Conservation (phyloP, 2,113 vertebrate genomes). For the Pseudopodoces humilis region DNA sequence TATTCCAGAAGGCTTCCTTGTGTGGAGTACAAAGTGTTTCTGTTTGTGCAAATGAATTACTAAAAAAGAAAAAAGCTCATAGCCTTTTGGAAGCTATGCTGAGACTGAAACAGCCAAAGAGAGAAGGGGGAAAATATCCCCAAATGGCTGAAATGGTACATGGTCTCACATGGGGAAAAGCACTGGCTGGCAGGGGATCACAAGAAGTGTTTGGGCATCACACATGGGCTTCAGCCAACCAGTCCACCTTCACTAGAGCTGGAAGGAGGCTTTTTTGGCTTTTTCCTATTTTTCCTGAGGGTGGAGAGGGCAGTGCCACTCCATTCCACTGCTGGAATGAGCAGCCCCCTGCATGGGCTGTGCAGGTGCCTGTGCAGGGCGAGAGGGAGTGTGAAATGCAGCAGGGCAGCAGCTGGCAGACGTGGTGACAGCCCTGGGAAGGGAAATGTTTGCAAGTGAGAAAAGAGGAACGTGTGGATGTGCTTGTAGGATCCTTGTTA, state of each 20-base stretch:
- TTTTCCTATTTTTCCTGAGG: background rate
- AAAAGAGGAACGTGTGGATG: background rate
- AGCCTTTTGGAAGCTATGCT: background rate
- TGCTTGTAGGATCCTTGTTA: slow-evolving; percentile 31
- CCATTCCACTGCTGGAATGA: background rate
- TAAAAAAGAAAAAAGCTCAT: background rate
- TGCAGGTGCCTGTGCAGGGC: background rate
- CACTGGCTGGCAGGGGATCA: accelerated
- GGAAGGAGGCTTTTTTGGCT: background rate
- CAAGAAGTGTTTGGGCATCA: background rate
- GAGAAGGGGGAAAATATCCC: background rate
- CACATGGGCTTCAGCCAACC: background rate
- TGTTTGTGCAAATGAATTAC: background rate
- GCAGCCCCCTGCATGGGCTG: accelerated
- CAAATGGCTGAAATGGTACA: accelerated
- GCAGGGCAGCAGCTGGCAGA: background rate
- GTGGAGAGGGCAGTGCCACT: background rate
- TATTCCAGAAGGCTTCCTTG: background rate
- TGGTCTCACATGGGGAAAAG: too few species aligned
- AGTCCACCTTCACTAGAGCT: background rate
- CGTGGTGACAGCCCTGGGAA: background rate
- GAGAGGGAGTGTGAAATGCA: background rate
- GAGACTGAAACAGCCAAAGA: background rate
- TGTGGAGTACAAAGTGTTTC: background rate
- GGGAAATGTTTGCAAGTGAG: background rate